Evolutionary conservation across 2,888 invertebrate species (phyloP), one percentile per base, ranked within the genome.

Genomic region (Sinopyrophorus schimmeli): DNA sequence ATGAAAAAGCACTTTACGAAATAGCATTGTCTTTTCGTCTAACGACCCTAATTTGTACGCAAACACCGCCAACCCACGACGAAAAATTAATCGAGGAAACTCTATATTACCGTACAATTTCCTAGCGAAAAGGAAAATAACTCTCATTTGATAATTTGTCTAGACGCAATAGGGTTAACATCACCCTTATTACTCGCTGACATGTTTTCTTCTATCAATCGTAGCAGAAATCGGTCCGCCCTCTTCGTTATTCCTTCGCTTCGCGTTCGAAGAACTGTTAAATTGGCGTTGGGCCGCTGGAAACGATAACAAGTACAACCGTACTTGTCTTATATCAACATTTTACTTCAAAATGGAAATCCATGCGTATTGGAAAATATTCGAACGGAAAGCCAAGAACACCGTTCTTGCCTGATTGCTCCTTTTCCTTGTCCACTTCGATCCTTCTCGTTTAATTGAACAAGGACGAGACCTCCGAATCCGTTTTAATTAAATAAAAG

Each of bases 251-350:
- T n/a, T n/a, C n/a, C n/a, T n/a, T n/a, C n/a, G n/a, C n/a, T n/a
- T n/a, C n/a, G n/a, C 10, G 6, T 21, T 41, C 15, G 21, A 23
- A 41, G 20, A 21, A n/a, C n/a, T n/a, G n/a, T n/a, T n/a, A n/a
- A n/a, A n/a, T 15, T 41, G 20, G 18, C 14, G n/a, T 31, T 51
- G 51, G 28, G 21, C 41, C 14, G 30, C 46, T 51, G 41, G 21
- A 51, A 24, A 26, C 47, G 46, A 51, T 51, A 51, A 51, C 51
- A 47, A 51, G 47, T 31, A 51, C 41, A 47, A 37, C 37, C 40
- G 51, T 47, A 47, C 38, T 46, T 41, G 41, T 47, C 41, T 47
- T 51, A 26, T 43, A 47, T 51, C 37, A 41, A 47, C 47, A 47
- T 51, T 44, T 37, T 43, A 44, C 38, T 34, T 39, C 39, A 50